Percentiles rank a stretch among this genome's conserved stretches.
phyloP scores from a whole-genome alignment of 2,797 vertebrate genomes.

The Lacerta bilineata region DNA sequence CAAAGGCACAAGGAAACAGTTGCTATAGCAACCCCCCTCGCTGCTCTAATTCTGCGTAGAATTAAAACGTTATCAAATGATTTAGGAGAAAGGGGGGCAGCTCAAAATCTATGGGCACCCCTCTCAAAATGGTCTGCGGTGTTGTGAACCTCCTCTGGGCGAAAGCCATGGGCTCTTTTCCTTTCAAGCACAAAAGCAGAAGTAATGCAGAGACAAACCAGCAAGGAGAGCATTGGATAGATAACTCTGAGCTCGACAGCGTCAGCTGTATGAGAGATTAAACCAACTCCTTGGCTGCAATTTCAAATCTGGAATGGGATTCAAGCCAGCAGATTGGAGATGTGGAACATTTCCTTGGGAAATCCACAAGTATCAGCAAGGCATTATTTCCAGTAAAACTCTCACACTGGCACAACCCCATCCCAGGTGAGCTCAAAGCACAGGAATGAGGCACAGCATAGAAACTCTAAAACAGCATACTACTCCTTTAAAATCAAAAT shows the following conservation, averaged over 20 bases:
- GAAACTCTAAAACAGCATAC: background rate
- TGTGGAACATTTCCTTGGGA: background rate
- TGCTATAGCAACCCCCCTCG: slow-evolving; percentile 78
- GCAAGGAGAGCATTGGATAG: background rate
- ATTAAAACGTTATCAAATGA: slow-evolving; percentile 81
- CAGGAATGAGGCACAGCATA: background rate
- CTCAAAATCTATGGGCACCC: slow-evolving; percentile 53
- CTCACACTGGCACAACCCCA: background rate
- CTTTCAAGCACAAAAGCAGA: slow-evolving; percentile 36
- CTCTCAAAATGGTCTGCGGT: slow-evolving; percentile 62
- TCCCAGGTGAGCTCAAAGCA: background rate
- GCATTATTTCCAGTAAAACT: slow-evolving; percentile 25
- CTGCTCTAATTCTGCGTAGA: slow-evolving; percentile 79
- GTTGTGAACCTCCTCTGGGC: slow-evolving; percentile 50
- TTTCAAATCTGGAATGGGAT: slow-evolving; percentile 42
- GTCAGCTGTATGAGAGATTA: background rate
- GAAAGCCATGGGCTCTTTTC: slow-evolving; percentile 53
- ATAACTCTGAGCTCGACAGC: slow-evolving; percentile 30
- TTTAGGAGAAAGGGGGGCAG: slow-evolving; percentile 72
- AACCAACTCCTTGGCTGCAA: background rate
- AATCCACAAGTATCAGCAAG: background rate
- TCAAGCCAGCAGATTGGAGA: background rate
- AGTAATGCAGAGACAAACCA: slow-evolving; percentile 30
- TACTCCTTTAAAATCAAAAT: accelerated
- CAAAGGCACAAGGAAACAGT: slow-evolving; percentile 79